phyloP scores from a whole-genome alignment of 1,140 invertebrate genomes.

The Sweltsa coloradensis region DNA sequence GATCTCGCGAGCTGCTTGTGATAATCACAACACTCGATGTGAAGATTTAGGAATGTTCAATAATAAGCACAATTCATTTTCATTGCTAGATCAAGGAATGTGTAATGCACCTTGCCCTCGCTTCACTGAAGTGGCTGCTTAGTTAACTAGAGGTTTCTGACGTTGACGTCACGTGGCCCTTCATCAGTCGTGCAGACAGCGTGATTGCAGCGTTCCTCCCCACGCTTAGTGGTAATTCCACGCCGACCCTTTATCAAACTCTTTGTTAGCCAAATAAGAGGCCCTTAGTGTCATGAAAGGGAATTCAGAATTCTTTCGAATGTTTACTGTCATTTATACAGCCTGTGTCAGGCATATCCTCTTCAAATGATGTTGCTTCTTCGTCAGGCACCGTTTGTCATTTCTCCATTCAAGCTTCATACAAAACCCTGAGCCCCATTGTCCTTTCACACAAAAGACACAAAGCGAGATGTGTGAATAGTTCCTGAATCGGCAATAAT shows the following conservation, averaged over 20 bases:
- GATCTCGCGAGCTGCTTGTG: too few relatives aligned
- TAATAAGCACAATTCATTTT: too few relatives aligned
- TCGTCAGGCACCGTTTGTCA: constrained; percentile 10
- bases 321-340: constrained; percentile 7
- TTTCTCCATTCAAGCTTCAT: constrained; percentile 8
- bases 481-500: constrained; percentile 15
- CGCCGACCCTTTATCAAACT: not conserved
- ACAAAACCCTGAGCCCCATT: constrained; percentile 8
- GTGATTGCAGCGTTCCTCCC: not conserved
- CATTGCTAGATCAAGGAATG: too few relatives aligned
- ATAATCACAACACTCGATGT: too few relatives aligned
- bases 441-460: constrained; percentile 7
- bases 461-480: constrained; percentile 14
- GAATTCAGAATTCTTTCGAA: not conserved
- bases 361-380: constrained; percentile 11
- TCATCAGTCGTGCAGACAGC: too few relatives aligned
- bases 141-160: too few relatives aligned
- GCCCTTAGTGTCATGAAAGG: constrained; percentile 1
- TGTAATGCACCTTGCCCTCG: too few relatives aligned
- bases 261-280: constrained; percentile 5
- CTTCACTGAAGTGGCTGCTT: too few relatives aligned
- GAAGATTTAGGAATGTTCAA: too few relatives aligned
- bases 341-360: constrained; percentile 5
- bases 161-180: too few relatives aligned
- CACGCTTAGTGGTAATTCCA: constrained; percentile 2